phyloP scores from a whole-genome alignment of 2,797 vertebrate genomes.

The Gadopsis bispinosus region DNA sequence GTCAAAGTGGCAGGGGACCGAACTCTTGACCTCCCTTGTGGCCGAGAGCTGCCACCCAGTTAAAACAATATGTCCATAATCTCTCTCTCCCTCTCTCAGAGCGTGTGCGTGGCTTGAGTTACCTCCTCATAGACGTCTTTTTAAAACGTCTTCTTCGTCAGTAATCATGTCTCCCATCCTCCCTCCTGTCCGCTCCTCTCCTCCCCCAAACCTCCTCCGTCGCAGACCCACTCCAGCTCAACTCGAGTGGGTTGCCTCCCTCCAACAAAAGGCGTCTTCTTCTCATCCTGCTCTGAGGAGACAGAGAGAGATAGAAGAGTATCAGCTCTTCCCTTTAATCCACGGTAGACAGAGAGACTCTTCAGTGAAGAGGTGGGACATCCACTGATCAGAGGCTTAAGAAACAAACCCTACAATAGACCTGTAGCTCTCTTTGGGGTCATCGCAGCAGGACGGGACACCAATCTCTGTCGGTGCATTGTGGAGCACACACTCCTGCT shows the following conservation, averaged over 20 bases:
- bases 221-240: conserved; percentile 52
- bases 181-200: conserved; percentile 50
- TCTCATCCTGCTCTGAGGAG: conserved; percentile 60
- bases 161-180: conserved; percentile 59
- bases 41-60: conserved; percentile 64
- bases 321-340: conserved; percentile 81
- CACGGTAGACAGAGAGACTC: conserved; percentile 71
- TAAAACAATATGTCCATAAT: conserved; percentile 78
- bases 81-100: conserved; percentile 30
- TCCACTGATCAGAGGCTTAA: conserved; percentile 81
- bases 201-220: conserved; percentile 45
- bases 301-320: conserved; percentile 69
- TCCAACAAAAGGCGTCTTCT: conserved; percentile 77
- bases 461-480: conserved; percentile 55
- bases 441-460: conserved; percentile 70
- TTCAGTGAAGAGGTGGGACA: conserved; percentile 82
- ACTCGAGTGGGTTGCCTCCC: conserved; percentile 65
- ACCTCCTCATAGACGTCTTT: conserved; percentile 51
- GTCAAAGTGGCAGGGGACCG: conserved; percentile 73
- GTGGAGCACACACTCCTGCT: conserved; percentile 37
- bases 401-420: conserved; percentile 75
- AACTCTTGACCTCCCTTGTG: conserved; percentile 83
- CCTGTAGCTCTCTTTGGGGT: conserved; percentile 60
- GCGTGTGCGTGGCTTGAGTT: conserved; percentile 33
- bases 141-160: conserved; percentile 61